Base-by-base conservation (phyloP, 2,797 vertebrate genomes). In the Decapterus maruadsi region DNA sequence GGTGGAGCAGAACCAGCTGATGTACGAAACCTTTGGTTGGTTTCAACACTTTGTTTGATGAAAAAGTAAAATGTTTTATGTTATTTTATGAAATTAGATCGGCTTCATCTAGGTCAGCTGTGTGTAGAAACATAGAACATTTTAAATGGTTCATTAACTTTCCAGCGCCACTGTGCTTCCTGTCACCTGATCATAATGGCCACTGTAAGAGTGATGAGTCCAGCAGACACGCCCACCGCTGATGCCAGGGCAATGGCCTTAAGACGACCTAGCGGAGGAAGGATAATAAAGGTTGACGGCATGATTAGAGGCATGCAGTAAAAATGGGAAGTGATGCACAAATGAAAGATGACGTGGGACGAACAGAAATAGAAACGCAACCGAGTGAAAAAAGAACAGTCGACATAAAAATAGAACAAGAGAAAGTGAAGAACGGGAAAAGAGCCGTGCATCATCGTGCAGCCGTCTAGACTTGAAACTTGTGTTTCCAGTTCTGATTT, bases 161-260 rank as follows among this genome's bases (percentile, higher is more conserved):
- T 42, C 5, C 17, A 20, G 29, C 8, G 19, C 8, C 13, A 61
- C 22, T 62, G 45, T 69, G 26, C 61, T 83, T 82, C 72, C 54
- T 60, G 67, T 89, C 90, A 94, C 95, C 95, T 96, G 88, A 96
- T 95, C 95, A 96, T 95, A 51, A 96, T 86, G 54, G 94, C 91
- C 83, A 95, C 93, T 0, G 95, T 96, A 36, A 96, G 87, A 29
- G 92, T 94, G 89, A 96, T 96, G 84, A 96, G 94, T 11, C 88
- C 94, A 8, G 93, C 91, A 67, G 94, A 95, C 81, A 95, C 95
- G 2, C 94, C 94, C 54, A 96, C 93, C 2, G 95, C 95, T 50
- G 95, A 95, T 0, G 92, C 94, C 86, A 96, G 60, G 8, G 95
- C 95, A 4, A 95, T 95, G 73, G 93, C 94, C 87, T 95, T 96